Conservation (phyloP, 2,888 invertebrate genomes). For the Chrysina gloriosa region DNA sequence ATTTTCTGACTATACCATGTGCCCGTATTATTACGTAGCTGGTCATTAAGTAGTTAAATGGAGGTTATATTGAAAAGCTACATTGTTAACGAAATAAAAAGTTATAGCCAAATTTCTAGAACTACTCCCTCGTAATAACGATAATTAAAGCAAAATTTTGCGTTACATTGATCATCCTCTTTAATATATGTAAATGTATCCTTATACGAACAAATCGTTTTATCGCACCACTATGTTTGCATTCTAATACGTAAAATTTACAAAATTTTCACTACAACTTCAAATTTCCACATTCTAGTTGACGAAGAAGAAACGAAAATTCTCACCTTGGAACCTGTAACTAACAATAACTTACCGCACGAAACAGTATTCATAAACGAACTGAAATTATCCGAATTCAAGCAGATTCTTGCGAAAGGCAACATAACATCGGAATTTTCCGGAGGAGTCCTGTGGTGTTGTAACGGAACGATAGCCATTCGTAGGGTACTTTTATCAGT, state of each 20-base stretch:
- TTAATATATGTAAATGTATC: background rate
- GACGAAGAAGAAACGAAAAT: conserved; percentile 70
- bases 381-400: conserved; percentile 91
- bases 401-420: conserved; percentile 79
- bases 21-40: too few relatives aligned
- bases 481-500: conserved; percentile 73
- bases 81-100: too few relatives aligned
- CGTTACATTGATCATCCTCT: too few relatives aligned
- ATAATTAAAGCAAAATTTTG: too few relatives aligned
- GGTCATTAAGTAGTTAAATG: too few relatives aligned
- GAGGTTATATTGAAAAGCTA: too few relatives aligned
- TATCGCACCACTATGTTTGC: background rate
- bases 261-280: too few relatives aligned
- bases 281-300: conserved; percentile 59
- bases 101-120: too few relatives aligned
- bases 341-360: conserved; percentile 73
- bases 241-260: too few relatives aligned
- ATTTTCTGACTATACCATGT: too few relatives aligned
- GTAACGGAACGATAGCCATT: conserved; percentile 89
- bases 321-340: conserved; percentile 76
- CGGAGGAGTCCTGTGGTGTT: conserved; percentile 93
- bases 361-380: conserved; percentile 93
- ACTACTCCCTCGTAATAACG: too few relatives aligned
- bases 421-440: conserved; percentile 89
- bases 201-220: background rate